Base-by-base conservation (phyloP, 2,888 invertebrate species). In the Megalurothrips usitatus region DNA sequence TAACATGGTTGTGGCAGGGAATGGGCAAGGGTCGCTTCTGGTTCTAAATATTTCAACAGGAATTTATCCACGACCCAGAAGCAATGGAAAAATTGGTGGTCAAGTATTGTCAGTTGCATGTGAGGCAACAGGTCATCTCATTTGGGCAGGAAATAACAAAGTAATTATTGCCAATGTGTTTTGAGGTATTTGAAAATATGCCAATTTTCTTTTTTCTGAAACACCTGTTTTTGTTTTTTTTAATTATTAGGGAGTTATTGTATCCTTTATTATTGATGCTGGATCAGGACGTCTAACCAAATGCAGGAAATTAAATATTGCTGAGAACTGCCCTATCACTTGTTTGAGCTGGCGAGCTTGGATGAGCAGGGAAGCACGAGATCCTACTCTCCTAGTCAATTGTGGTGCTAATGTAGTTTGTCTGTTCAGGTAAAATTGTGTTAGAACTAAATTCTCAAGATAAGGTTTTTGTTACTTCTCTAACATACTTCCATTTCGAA, bases 11-110 rank as follows among this genome's bases (percentile, higher is more conserved):
- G 91, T 95, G 85, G 91, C 92, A 78, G 94, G 94, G 0, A 94
- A 93, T 85, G 90, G 91, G 14, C 89, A 90, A 84, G 94, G 94
- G 17, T 90, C 93, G 87, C 90, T 96, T 1, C 92, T 93, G 85
- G 92, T 95, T 26, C 89, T 95, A 79, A 96, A 96, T 86, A 91
- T 96, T 52, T 96, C 96, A 0, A 96, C 95, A 3, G 96, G 96
- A 79, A 93, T 94, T 84, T 94, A 93, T 86, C 91, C 93, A 49
- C 90, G 91, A 86, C 91, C 87, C 75, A 89, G 89, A 43, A 89
- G 88, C 49, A 88, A 89, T 81, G 68, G 68, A 0, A 90, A 90
- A 84, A 87, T 90, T 52, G 88, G 89, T 17, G 91, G 89, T 79
- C 87, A 83, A 81, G 85, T 95, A 63, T 87, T 92, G 84, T 91